Evolutionary conservation across 2,888 invertebrate species (phyloP), one percentile per base, ranked within the genome.

Genomic region (Drosophila mayaguana): DNA sequence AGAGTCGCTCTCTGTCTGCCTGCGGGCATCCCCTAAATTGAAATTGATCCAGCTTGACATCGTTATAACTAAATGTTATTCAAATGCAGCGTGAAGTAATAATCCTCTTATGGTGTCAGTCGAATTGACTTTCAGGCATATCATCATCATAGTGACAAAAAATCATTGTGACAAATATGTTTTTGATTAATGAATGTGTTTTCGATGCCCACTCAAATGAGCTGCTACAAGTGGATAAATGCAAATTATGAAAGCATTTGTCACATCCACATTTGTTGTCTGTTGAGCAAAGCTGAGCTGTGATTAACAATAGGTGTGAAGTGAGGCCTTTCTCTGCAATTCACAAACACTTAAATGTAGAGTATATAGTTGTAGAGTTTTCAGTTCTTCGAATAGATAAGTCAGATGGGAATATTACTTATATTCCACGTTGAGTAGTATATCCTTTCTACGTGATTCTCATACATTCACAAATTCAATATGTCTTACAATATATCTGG

Each of bases 121-220:
- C 34, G 28, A 11, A 5, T 22, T 51, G 14, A 2, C 25, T 56
- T 42, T 56, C 11, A 55, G 46, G 42, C 66, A 66, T 25, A 25
- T 43, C 61, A 62, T 62, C 54, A 53, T 63, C 40, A 18, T 16
- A 43, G 20, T 55, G 48, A 28, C 64, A 67, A 43, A 56, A 28
- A 50, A 32, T 32, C 50, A 32, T 3, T 18, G 50, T 50, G 50
- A 50, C 50, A 50, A 50, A 50, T 50, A 32, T 32, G 43, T 32
- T 50, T 63, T 67, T 56, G 43, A 64, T 64, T 68, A 50, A 57
- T 64, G 64, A 7, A 14, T 34, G 25, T 9, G 6, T 25, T 34
- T 25, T 18, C 11, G 40, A 60, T 60, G 32, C 51, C 60, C 20
- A 20, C 25, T 28, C 12, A 16, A 57, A 28, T 22, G n/a, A n/a